Evolutionary conservation across 2,797 vertebrate species (phyloP).

Genomic region (Fratercula arctica): DNA sequence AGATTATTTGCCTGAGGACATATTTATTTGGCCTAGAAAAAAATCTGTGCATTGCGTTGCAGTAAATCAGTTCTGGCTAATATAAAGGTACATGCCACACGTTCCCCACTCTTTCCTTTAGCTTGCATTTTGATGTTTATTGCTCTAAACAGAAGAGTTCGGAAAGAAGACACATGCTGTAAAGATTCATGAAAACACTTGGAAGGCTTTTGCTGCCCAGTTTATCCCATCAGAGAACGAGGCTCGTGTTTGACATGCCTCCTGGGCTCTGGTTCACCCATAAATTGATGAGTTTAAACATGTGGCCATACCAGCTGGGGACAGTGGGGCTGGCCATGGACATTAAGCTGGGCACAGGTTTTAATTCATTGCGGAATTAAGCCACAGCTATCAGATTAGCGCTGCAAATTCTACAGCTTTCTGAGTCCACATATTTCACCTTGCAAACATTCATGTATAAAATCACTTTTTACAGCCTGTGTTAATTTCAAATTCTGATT

Average conservation of each 20-base stretch:
- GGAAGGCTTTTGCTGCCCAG: neutral
- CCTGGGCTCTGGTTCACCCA: neutral
- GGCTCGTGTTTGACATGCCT: neutral
- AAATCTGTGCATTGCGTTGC: conserved; percentile 25
- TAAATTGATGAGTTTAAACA: conserved; percentile 9
- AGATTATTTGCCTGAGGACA: conserved; percentile 66
- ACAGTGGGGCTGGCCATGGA: neutral
- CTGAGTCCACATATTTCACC: neutral
- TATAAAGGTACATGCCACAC: neutral
- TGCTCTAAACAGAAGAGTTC: neutral
- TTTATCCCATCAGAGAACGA: neutral
- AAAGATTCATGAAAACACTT: neutral
- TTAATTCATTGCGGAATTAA: neutral
- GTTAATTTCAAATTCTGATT: conserved; percentile 53
- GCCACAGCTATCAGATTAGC: neutral
- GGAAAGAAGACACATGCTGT: neutral
- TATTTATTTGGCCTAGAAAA: conserved; percentile 68
- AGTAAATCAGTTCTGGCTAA: conserved; percentile 23
- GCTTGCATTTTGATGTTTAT: neutral
- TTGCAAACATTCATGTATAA: conserved; percentile 9
- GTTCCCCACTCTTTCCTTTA: neutral
- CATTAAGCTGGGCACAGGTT: neutral
- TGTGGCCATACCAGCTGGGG: neutral
- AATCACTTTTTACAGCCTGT: neutral
- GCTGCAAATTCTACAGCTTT: conserved; percentile 3